Percentiles rank a stretch among this genome's conserved stretches.
Conservation (phyloP, 2,797 vertebrate species). For the Cossypha niveicapilla region DNA sequence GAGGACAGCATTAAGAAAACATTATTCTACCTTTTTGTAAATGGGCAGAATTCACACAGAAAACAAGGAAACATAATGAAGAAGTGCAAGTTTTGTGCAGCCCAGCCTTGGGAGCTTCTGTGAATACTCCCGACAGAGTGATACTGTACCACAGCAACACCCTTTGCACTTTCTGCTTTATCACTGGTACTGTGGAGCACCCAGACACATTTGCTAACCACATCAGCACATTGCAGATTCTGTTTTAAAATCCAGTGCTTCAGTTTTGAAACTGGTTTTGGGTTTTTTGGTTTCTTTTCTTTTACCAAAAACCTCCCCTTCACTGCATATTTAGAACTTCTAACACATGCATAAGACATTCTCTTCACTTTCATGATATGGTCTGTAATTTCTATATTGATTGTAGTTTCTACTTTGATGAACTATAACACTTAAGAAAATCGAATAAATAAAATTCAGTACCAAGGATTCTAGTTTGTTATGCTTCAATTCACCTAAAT, state of each 20-base stretch:
- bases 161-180: neutral
- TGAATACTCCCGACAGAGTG: neutral
- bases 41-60: neutral
- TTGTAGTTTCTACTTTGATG: neutral
- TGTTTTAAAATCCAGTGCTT: neutral
- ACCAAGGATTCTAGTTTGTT: neutral
- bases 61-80: neutral
- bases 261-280: neutral
- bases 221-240: neutral
- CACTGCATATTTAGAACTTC: neutral
- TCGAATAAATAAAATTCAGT: neutral
- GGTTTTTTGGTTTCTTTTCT: neutral
- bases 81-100: neutral
- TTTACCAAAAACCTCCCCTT: neutral
- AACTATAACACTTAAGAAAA: neutral
- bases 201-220: neutral
- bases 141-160: neutral
- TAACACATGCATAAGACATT: neutral
- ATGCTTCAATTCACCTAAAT: neutral
- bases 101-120: neutral
- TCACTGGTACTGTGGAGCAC: neutral
- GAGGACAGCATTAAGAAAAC: neutral
- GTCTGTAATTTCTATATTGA: neutral
- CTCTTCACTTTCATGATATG: neutral
- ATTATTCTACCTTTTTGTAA: slow-evolving; percentile 5